Percentiles rank a stretch among this genome's conserved stretches.
phyloP scores from a whole-genome alignment of 2,113 vertebrate species.

The Seriola rivoliana region DNA sequence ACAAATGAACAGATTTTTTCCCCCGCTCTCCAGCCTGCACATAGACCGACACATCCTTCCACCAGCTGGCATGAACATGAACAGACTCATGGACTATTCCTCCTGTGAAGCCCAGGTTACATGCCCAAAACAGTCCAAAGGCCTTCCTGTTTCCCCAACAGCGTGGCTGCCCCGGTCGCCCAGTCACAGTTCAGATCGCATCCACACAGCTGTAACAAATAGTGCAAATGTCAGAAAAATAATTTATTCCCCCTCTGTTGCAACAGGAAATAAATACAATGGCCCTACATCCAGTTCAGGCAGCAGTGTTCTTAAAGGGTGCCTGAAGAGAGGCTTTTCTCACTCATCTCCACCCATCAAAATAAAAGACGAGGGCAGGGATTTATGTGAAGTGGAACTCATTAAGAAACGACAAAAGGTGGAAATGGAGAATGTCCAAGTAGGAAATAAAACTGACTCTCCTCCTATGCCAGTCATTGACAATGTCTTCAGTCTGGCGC shows the following conservation, averaged over 20 bases:
- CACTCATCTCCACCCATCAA: conserved; percentile 46
- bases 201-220: conserved; percentile 15
- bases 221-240: conserved; percentile 36
- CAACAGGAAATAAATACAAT: conserved; percentile 21
- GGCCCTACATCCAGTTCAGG: conserved; percentile 15
- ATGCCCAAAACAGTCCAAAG: conserved; percentile 55
- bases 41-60: conserved; percentile 42
- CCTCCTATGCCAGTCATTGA: conserved; percentile 95
- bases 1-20: conserved; percentile 34
- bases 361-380: conserved; percentile 61
- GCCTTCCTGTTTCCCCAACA: conserved; percentile 37
- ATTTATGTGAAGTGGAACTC: conserved; percentile 60
- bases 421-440: conserved; percentile 6
- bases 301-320: conserved; percentile 22
- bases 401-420: conserved; percentile 62
- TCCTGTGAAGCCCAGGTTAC: conserved; percentile 43
- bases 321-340: conserved; percentile 57
- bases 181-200: conserved; percentile 24
- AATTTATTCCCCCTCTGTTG: conserved; percentile 41
- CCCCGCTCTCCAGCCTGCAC: conserved; percentile 37
- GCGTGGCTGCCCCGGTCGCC: conserved; percentile 64
- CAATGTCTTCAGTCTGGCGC: conserved; percentile 94
- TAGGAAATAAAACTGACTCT: conserved; percentile 62
- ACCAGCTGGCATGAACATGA: conserved; percentile 38
- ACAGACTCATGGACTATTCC: conserved; percentile 66